Percentiles rank a stretch among this genome's conserved stretches.
Conservation (phyloP, 2,113 vertebrate genomes). For the Taxidea taxus region DNA sequence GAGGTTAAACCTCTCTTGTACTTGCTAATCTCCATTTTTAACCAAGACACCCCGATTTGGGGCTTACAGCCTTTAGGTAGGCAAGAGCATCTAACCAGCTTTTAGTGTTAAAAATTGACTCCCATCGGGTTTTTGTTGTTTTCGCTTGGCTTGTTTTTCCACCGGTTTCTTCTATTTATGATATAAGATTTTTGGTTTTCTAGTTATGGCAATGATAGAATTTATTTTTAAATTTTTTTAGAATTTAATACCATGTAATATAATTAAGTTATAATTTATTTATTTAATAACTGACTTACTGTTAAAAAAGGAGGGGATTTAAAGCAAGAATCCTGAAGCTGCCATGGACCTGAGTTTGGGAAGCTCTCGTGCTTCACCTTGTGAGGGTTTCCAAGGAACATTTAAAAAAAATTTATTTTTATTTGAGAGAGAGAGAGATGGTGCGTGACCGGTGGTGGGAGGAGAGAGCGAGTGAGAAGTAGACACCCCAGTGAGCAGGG, state of each 20-base stretch:
- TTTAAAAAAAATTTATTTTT: too few relatives aligned
- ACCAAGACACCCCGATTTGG: neutral
- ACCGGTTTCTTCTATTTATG: neutral
- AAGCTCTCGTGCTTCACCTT: neutral
- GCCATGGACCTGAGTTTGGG: neutral
- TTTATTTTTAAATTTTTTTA: neutral
- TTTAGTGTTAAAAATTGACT: neutral
- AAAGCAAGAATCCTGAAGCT: neutral
- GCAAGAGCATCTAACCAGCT: neutral
- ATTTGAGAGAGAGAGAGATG: neutral
- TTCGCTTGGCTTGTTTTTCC: neutral
- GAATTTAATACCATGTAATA: neutral
- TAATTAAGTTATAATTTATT: neutral
- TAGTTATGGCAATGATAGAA: neutral
- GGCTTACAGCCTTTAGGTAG: neutral
- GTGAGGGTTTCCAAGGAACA: neutral
- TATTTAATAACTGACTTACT: neutral
- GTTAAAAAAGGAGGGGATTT: neutral
- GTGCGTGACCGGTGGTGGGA: neutral
- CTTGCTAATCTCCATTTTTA: neutral
- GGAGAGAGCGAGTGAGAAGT: neutral
- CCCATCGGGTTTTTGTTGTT: neutral
- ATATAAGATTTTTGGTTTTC: constrained; percentile 2
- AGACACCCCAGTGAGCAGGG: neutral
- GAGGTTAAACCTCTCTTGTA: neutral